Percentiles rank a stretch among this genome's conserved stretches.
Evolutionary conservation across 2,888 invertebrate genomes (phyloP).

Genomic region (Nephrocerus scutellatus): DNA sequence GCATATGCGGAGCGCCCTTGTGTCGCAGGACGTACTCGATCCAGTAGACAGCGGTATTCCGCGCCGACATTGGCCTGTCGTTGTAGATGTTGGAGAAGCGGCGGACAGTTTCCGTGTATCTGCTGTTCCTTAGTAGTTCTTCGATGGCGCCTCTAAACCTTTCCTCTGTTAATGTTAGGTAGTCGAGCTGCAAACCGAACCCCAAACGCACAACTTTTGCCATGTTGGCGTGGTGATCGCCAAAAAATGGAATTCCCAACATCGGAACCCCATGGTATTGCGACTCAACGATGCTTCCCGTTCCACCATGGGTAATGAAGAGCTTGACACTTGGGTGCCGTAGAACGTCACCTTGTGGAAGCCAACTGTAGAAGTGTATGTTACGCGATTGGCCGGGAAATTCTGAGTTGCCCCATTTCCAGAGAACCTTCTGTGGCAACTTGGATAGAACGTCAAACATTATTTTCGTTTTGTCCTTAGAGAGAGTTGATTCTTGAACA

Average conservation of each 20-base stretch:
- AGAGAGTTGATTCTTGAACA: constrained; percentile 25
- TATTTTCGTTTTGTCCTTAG: constrained; percentile 47
- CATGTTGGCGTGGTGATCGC: constrained; percentile 71
- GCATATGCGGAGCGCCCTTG: constrained; percentile 50
- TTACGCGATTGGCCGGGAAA: constrained; percentile 37
- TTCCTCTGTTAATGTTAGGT: constrained; percentile 22
- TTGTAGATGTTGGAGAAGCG: constrained; percentile 48
- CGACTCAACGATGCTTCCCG: constrained; percentile 69
- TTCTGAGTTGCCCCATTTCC: constrained; percentile 58
- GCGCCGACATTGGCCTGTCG: constrained; percentile 50
- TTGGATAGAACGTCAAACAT: constrained; percentile 54
- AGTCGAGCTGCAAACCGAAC: constrained; percentile 26
- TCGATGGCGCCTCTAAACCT: constrained; percentile 22
- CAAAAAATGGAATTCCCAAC: constrained; percentile 68
- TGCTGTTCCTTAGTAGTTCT: constrained; percentile 30
- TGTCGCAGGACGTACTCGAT: constrained; percentile 53
- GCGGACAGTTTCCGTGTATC: constrained; percentile 37
- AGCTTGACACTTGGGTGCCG: constrained; percentile 62
- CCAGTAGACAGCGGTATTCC: constrained; percentile 52
- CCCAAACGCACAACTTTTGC: constrained; percentile 64
- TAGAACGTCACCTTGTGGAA: constrained; percentile 64
- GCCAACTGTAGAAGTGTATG: constrained; percentile 42
- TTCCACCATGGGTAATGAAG: constrained; percentile 49
- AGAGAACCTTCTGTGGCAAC: constrained; percentile 55
- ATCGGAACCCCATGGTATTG: constrained; percentile 73